Conservation (phyloP, 1,140 invertebrate genomes). For the Brachionus asplanchnoidis region DNA sequence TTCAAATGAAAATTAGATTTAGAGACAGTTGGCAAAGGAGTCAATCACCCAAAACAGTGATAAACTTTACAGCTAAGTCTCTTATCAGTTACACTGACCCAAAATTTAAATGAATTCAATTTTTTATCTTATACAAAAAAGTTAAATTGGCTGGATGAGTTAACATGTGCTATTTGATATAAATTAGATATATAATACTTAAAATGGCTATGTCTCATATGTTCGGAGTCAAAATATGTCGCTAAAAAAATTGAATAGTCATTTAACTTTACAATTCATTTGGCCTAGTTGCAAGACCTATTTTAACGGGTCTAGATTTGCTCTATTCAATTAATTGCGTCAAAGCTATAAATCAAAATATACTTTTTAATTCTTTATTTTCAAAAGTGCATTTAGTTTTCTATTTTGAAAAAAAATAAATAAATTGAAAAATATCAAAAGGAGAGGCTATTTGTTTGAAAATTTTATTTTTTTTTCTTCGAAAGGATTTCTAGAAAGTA, state of each 20-base stretch:
- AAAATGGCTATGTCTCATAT: background rate
- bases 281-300: background rate
- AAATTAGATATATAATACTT: background rate
- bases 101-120: background rate
- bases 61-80: background rate
- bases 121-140: background rate
- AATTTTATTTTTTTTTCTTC: background rate
- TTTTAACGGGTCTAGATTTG: background rate
- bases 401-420: background rate
- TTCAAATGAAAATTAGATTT: background rate
- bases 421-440: background rate
- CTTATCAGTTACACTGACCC: background rate
- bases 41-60: background rate
- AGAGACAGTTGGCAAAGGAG: background rate
- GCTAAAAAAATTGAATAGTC: background rate
- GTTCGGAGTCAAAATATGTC: background rate
- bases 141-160: background rate
- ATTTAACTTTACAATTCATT: background rate
- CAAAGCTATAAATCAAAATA: background rate
- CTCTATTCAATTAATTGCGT: background rate
- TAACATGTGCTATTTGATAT: background rate
- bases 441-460: background rate
- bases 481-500: background rate
- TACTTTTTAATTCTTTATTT: background rate
- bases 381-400: background rate